phyloP scores from a whole-genome alignment of 2,113 vertebrate genomes.

The Melozone crissalis region DNA sequence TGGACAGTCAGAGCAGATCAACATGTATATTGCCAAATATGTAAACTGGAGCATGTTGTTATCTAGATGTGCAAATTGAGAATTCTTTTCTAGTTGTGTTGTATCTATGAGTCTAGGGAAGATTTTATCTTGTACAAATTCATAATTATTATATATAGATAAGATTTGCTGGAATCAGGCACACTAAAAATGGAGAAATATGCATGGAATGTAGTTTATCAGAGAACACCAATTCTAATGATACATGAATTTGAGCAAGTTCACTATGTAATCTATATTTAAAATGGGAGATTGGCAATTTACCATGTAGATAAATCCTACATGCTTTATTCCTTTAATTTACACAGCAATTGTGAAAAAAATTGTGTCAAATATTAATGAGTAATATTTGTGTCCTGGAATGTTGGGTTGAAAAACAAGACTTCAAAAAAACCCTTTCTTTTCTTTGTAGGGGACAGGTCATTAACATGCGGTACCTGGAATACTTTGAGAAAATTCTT shows the following conservation, averaged over 20 bases:
- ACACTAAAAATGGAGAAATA: background rate
- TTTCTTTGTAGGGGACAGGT: constrained; percentile 87
- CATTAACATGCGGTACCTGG: constrained; percentile 94
- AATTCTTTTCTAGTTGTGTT: background rate
- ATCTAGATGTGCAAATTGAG: background rate
- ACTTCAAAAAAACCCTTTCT: background rate
- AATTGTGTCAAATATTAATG: background rate
- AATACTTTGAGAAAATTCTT: constrained; percentile 96
- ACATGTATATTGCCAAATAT: background rate
- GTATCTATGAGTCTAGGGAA: background rate
- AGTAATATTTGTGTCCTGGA: background rate
- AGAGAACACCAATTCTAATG: background rate
- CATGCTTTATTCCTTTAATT: background rate
- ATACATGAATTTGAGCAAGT: background rate
- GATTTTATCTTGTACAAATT: background rate
- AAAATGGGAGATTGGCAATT: background rate
- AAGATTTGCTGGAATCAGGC: background rate
- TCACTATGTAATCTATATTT: background rate
- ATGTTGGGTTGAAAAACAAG: background rate
- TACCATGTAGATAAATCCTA: background rate
- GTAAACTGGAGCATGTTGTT: background rate
- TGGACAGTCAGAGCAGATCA: background rate
- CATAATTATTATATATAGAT: background rate
- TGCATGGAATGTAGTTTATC: background rate
- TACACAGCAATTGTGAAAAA: background rate